phyloP scores from a whole-genome alignment of 92 coral and sea anemone genomes.

The Paramuricea clavata region DNA sequence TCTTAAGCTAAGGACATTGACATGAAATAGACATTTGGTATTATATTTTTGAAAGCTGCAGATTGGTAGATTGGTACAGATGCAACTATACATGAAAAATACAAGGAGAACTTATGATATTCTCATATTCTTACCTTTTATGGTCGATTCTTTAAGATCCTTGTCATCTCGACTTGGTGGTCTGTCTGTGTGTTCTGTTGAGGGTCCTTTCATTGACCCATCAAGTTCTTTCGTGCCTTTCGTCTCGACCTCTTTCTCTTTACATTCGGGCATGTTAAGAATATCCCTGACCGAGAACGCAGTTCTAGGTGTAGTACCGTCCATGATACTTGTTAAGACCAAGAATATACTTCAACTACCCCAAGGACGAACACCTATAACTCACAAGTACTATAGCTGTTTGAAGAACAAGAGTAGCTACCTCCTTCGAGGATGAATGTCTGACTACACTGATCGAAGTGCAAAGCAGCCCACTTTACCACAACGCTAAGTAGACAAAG shows the following conservation, averaged over 20 bases:
- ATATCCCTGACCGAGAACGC: constrained; percentile 96
- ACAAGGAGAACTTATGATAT: neutral
- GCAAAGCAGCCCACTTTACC: constrained; percentile 19
- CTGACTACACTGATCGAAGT: constrained; percentile 6
- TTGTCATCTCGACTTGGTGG: constrained; percentile 40
- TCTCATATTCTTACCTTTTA: constrained; percentile 29
- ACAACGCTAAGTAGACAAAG: constrained; percentile 53
- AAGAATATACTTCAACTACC: too few relatives aligned
- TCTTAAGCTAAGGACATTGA: too few relatives aligned
- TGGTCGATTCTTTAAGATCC: neutral
- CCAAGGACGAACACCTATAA: too few relatives aligned
- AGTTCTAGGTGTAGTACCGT: neutral
- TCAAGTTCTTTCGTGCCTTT: neutral
- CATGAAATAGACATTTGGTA: too few relatives aligned
- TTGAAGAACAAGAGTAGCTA: neutral
- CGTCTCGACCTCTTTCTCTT: neutral
- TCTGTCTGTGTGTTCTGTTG: neutral
- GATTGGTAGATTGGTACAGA: too few relatives aligned
- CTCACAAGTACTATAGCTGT: too few relatives aligned
- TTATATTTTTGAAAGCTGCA: too few relatives aligned
- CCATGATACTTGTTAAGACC: neutral
- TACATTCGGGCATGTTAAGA: constrained; percentile 85
- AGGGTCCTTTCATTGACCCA: neutral
- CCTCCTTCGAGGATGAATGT: constrained; percentile 7
- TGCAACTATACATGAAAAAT: too few relatives aligned